Evolutionary conservation across 1,140 invertebrate genomes (phyloP).

Genomic region (Liolophura sinensis): DNA sequence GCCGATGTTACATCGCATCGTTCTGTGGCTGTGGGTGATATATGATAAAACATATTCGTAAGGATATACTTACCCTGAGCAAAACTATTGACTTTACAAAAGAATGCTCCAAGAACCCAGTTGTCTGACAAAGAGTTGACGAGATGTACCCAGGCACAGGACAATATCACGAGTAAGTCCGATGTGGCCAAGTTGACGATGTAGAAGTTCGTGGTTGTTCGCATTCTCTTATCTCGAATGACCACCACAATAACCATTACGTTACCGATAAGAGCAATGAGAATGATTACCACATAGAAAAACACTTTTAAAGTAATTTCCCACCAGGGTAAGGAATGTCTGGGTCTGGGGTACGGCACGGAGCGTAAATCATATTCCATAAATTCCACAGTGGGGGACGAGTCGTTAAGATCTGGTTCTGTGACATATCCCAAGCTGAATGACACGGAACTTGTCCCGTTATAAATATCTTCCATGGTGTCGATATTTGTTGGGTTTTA

Average conservation of each 20-base stretch:
- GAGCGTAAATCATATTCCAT: constrained; percentile 2
- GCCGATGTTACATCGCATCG: no score
- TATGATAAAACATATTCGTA: neutral
- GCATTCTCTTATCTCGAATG: constrained; percentile 38
- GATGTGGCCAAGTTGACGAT: constrained; percentile 53
- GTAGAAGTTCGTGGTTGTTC: constrained; percentile 53
- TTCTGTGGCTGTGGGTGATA: no score
- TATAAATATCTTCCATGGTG: no score
- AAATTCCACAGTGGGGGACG: no score
- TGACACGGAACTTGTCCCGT: no score
- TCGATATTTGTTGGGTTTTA: no score
- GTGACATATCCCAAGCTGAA: no score
- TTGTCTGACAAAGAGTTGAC: constrained; percentile 45
- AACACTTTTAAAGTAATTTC: constrained; percentile 49
- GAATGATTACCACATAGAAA: constrained; percentile 45
- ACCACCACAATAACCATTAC: constrained; percentile 40
- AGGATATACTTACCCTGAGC: constrained; percentile 51
- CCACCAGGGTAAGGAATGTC: constrained; percentile 28
- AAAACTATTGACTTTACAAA: constrained; percentile 62
- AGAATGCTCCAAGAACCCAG: constrained; percentile 57
- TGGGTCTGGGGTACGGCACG: constrained; percentile 22
- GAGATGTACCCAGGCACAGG: constrained; percentile 62
- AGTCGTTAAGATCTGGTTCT: no score
- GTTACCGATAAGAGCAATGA: constrained; percentile 41
- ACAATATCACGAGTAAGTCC: constrained; percentile 57